Conservation (phyloP, 1,140 invertebrate genomes). For the Dreissena polymorpha region DNA sequence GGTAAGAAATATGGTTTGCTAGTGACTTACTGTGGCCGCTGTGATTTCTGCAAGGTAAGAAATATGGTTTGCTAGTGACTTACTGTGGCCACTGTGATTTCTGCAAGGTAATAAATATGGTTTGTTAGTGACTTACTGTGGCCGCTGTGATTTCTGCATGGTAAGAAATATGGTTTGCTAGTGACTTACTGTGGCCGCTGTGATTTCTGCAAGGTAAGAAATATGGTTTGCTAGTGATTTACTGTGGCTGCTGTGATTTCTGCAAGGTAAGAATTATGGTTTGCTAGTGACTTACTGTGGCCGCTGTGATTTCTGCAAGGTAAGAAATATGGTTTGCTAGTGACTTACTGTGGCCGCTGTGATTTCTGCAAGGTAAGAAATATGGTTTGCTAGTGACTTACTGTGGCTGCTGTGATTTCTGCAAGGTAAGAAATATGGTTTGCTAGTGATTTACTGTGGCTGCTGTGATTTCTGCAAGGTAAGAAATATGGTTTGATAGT, state of each 20-base stretch:
- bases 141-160: conserved; percentile 90
- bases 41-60: conserved; percentile 87
- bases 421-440: conserved; percentile 80
- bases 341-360: conserved; percentile 94
- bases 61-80: not conserved
- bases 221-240: not conserved
- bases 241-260: conserved; percentile 93
- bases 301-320: conserved; percentile 89
- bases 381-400: not conserved
- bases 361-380: conserved; percentile 85
- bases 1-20: conserved; percentile 59
- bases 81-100: conserved; percentile 93
- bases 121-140: conserved; percentile 86
- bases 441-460: conserved; percentile 89
- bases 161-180: conserved; percentile 54
- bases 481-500: conserved; percentile 12
- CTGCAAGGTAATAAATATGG: conserved; percentile 82
- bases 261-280: conserved; percentile 82
- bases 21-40: conserved; percentile 94
- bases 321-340: conserved; percentile 42
- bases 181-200: conserved; percentile 95
- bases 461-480: conserved; percentile 90
- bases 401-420: conserved; percentile 93
- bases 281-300: conserved; percentile 89
- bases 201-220: conserved; percentile 85